Percentiles rank a stretch among this genome's conserved stretches.
phyloP scores from a whole-genome alignment of 2,797 vertebrate species.

The Clarias platycephalus region DNA sequence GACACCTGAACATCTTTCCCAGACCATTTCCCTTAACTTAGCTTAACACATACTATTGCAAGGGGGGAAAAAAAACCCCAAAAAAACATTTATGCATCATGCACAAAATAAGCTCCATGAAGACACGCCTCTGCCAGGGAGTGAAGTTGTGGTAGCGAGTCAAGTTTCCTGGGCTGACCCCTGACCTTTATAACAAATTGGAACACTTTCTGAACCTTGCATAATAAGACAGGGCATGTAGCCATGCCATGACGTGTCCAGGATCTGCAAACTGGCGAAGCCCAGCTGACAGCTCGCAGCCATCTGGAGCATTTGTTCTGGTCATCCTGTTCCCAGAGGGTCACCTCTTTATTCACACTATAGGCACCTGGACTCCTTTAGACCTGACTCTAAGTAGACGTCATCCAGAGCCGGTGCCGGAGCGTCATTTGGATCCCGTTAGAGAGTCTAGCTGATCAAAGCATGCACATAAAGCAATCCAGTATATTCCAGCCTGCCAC shows the following conservation, averaged over 20 bases:
- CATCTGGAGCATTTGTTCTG: not conserved
- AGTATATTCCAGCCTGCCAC: not conserved
- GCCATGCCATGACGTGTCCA: not conserved
- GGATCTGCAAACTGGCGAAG: not conserved
- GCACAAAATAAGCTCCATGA: too few species aligned
- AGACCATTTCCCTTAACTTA: too few species aligned
- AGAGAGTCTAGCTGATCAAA: not conserved
- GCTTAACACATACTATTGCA: too few species aligned
- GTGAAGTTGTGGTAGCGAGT: too few species aligned
- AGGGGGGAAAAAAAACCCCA: too few species aligned
- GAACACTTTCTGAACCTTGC: not conserved
- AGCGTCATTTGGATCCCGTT: not conserved
- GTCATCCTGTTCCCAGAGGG: not conserved
- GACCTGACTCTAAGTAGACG: not conserved
- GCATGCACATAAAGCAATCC: not conserved
- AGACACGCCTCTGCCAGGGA: too few species aligned
- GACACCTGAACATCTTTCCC: too few species aligned
- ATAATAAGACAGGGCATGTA: not conserved
- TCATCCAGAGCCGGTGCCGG: too few species aligned
- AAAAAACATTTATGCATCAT: too few species aligned
- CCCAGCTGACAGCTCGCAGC: not conserved
- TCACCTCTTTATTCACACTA: not conserved
- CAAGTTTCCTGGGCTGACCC: too few species aligned
- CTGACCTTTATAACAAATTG: not conserved
- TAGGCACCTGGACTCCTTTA: not conserved